Base-by-base conservation (phyloP, 2,888 invertebrate genomes). In the Synergus laeviventris region DNA sequence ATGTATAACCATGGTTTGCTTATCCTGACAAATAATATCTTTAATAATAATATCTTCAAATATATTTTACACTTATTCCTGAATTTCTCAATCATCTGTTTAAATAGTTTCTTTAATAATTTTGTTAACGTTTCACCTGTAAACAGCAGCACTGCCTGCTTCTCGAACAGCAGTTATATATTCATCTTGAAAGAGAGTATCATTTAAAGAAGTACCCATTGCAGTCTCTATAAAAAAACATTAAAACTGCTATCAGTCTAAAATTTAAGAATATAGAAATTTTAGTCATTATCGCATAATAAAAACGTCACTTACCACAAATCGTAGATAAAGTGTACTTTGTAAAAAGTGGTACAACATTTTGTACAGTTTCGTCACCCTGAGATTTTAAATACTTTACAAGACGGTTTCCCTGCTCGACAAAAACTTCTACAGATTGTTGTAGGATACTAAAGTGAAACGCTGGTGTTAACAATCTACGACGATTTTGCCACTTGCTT, bases 321-420 rank as follows among this genome's bases (percentile, higher is more conserved):
- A 95, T 94, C 49, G 93, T 92, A 86, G 94, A 94, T 0, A 95
- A 91, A 1, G 95, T 92, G 84, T 93, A 93, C 62, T 91, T 92
- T 0, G 94, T 93, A 59, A 94, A 90, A 24, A 93, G 88, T 8
- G 93, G 92, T 24, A 92, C 90, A 0, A 95, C 88, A 82, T 94
- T 74, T 2, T 76, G 70, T 7, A 76, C 54, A 1, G 89, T 83
- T 2, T 88, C 77, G 76, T 84, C 78, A 16, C 84, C 86, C 18
- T 84, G 75, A 21, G 39, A 66, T 42, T 88, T 82, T 0, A 92
- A 79, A 2, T 82, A 76, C 1, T 85, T 77, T 1, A 90, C 81
- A 59, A 92, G 81, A 56, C 89, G 90, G 42, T 88, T 87, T 12
- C 90, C 88, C 54, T 93, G 92, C 62, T 92, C 92, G 61, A 91